These are phyloP conservation scores for Stegodyphus mimosarum DNA, from an alignment of 1,140 invertebrate genomes.

Conservation along the genomic window DNA sequence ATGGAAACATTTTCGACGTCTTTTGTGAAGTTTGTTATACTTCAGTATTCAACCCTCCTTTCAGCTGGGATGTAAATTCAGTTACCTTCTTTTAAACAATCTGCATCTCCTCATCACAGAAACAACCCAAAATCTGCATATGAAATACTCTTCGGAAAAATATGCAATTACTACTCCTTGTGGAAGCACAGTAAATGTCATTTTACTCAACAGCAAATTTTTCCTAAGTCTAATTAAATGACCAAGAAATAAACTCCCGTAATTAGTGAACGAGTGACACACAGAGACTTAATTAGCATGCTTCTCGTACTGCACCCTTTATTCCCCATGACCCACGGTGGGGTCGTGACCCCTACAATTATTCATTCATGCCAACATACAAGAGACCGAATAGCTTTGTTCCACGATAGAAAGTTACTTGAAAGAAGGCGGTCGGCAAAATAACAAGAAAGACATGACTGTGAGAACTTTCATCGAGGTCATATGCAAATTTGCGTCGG, in stretches of 20 bases:
- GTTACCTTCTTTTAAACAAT: too few relatives aligned
- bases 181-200: too few relatives aligned
- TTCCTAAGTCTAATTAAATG: background rate
- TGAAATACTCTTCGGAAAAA: too few relatives aligned
- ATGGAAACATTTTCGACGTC: too few relatives aligned
- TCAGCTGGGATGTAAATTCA: too few relatives aligned
- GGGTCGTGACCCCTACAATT: constrained; percentile 26
- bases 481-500: constrained; percentile 35
- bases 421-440: background rate
- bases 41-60: too few relatives aligned
- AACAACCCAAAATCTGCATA: too few relatives aligned
- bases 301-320: constrained; percentile 32
- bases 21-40: too few relatives aligned
- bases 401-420: background rate
- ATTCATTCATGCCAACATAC: constrained; percentile 12
- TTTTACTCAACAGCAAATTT: too few relatives aligned
- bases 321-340: constrained; percentile 33
- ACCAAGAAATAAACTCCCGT: constrained; percentile 20
- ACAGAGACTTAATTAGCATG: constrained; percentile 35
- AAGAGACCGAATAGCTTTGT: background rate
- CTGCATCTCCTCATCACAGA: too few relatives aligned
- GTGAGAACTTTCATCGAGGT: constrained; percentile 32
- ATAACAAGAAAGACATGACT: constrained; percentile 8
- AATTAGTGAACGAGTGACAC: constrained; percentile 17
- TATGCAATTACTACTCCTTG: too few relatives aligned